Evolutionary conservation across 2,888 invertebrate genomes (phyloP), one percentile per base, ranked within the genome.

Genomic region (Asteroscopus sphinx): DNA sequence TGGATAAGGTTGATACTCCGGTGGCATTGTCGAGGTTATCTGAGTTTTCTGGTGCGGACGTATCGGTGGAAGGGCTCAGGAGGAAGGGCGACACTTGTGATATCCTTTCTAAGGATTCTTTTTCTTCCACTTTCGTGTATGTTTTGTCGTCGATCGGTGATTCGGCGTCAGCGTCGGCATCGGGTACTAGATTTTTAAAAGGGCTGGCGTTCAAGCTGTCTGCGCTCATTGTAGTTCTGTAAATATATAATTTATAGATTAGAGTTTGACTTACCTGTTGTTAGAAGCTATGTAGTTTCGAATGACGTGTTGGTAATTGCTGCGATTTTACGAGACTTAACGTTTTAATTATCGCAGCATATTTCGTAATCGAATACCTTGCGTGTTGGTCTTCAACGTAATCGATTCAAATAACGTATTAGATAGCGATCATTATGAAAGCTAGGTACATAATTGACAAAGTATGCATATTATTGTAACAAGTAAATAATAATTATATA

Each of bases 201-300:
- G 88, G 90, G 68, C 91, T 92, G 68, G 80, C 89, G 82, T 94
- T 94, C 67, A 94, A 83, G 71, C 94, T 94, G 79, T 94, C 94
- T 39, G 89, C 92, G 76, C 94, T 94, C 91, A 94, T 93, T 33
- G 94, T 92, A 37, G 89, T 79, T 77, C 94, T 94, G 87, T 12
- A 80, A 86, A 48, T 65, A 57, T 55, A 46, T 56, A 46, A 49
- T 58, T 47, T 40, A 67, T 35, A 64, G 48, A 57, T 67, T 39
- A 70, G 40, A 67, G 25, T 48, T 40, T 55, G 40, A 69, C 65
- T 37, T 45, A 58, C 66, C 58, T 70, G 66, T 48, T 51, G 15
- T 37, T 16, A 52, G 36, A 30, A 61, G 32, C 65, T 63, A 51
- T 13, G 51, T 17, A 52, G 65, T 70, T 52, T 52, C 64, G 39